A percentile compares a stretch with the other conserved stretches of the same genome.
These are phyloP conservation scores for Alectoris magna DNA, from an alignment of 2,797 vertebrate genomes.

Conservation along the genomic window DNA sequence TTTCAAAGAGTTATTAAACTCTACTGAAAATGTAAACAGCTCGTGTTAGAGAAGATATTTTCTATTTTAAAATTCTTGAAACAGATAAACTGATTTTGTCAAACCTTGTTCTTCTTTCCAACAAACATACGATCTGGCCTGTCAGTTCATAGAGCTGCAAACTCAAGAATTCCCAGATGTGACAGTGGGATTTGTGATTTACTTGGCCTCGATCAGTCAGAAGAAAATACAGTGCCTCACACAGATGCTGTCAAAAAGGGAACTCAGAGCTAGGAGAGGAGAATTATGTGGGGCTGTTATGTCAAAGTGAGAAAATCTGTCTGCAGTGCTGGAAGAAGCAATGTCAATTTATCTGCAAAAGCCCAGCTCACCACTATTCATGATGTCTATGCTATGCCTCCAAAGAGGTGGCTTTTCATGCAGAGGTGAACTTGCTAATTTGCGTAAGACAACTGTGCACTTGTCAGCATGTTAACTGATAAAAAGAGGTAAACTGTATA, in stretches of 20 bases:
- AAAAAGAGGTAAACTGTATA: background rate
- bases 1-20: background rate
- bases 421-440: background rate
- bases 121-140: background rate
- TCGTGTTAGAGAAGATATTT: background rate
- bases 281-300: background rate
- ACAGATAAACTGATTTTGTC: background rate
- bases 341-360: background rate
- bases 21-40: background rate
- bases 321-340: background rate
- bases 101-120: background rate
- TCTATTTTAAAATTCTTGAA: background rate
- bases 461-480: background rate
- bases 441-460: background rate
- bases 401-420: background rate
- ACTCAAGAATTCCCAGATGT: background rate
- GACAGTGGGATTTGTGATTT: background rate
- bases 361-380: background rate
- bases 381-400: background rate
- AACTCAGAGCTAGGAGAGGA: background rate
- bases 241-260: slow-evolving; percentile 44
- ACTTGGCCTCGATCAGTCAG: slow-evolving; percentile 52
- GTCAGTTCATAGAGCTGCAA: background rate
- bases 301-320: slow-evolving; percentile 24
- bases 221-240: background rate